Evolutionary conservation across 2,797 vertebrate species (phyloP), one percentile per base, ranked within the genome.

Genomic region (Mionectes olivaceus): DNA sequence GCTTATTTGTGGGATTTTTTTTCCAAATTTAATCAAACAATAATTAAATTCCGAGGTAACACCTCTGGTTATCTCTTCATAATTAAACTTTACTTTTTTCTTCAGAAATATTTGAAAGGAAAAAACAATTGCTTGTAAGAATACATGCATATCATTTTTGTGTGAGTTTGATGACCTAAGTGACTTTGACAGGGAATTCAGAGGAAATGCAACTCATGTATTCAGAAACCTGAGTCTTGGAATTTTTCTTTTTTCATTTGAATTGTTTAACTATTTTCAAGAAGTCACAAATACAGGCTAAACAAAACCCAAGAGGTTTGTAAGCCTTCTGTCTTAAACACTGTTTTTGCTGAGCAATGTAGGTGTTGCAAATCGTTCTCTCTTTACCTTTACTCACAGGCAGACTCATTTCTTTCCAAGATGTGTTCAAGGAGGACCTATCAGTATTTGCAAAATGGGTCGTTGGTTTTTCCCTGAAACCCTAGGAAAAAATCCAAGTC

Each of bases 21-120:
- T 95, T 97, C 65, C 65, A 97, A 97, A 97, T 96, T 97, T 96
- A 98, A 98, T 98, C 96, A 97, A 98, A 97, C 95, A 97, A 96
- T 97, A 97, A 98, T 98, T 98, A 93, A 97, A 97, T 98, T 98
- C 96, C 83, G 76, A 94, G 94, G 7, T 97, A 98, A 95, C 95
- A 97, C 85, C 96, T 97, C 94, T 96, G 94, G 96, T 97, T 98
- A 97, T 98, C 97, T 91, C 86, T 70, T 97, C 80, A 96, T 97
- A 98, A 98, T 98, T 98, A 97, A 98, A 97, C 91, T 97, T 90
- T 71, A 89, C 73, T 82, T 95, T 92, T 97, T 56, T 23, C 93
- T 97, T 94, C 55, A 90, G 93, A 95, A 96, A 94, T 75, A 52
- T 85, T 68, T 94, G 67, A 94, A 89, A 92, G 77, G 73, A 86